Base-by-base conservation (phyloP, 1,140 invertebrate species). In the Nasonia longicornis region DNA sequence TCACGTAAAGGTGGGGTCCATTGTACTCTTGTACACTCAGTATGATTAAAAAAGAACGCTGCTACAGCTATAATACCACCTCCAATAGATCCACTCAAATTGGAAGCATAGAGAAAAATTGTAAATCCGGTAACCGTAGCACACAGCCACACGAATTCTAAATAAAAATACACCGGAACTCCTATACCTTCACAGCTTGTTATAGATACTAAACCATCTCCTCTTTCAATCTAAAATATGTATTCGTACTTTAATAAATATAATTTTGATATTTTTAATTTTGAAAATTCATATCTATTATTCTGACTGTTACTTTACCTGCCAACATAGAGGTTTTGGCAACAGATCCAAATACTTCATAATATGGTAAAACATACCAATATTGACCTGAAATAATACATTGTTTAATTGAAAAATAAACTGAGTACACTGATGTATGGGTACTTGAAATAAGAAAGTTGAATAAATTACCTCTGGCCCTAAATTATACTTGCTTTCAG, bases 1-100 rank as follows among this genome's bases (percentile, higher is more conserved):
- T 97, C 96, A 79, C 96, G 89, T 75, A 97, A 90, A 11, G 96
- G 96, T 1, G 96, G 95, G 0, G 96, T 94, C 96, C 96, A 97
- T 87, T 96, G 95, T 2, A 97, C 95, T 58, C 96, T 88, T 0
- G 96, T 97, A 70, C 93, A 92, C 85, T 97, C 96, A 4, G 91
- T 92, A 87, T 97, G 96, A 87, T 97, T 97, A 81, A 93, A 95
- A 83, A 96, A 95, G 88, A 95, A 97, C 22, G 93, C 92, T 0
- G 92, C 73, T 12, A 94, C 93, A 0, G 95, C 90, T 29, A 97
- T 83, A 2, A 95, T 38, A 2, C 95, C 96, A 52, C 96, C 95
- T 76, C 93, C 87, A 8, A 95, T 86, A 77, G 93, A 94, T 16
- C 93, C 92, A 86, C 95, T 95, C 22, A 95, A 85, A 74, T 92